Conservation (phyloP, 2,113 vertebrate species). For the Tachysurus fulvidraco region DNA sequence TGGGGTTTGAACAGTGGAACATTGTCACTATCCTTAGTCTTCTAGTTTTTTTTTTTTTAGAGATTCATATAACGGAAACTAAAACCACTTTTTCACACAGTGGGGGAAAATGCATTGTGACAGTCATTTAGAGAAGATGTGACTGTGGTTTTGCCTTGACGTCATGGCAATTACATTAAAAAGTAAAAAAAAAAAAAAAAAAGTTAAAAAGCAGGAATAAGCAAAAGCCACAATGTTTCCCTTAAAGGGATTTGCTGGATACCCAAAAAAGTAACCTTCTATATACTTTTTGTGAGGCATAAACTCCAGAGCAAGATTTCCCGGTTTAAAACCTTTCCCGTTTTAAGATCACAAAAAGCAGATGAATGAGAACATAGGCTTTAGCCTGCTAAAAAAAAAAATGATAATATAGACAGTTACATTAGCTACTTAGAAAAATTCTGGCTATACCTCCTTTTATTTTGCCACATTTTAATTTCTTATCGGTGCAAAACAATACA, state of each 20-base stretch:
- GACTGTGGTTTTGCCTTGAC: slow-evolving; percentile 67
- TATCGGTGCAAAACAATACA: not conserved
- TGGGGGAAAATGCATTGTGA: slow-evolving; percentile 63
- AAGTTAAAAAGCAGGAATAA: slow-evolving; percentile 47
- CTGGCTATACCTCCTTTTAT: not conserved
- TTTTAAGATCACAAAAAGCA: not conserved
- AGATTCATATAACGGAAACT: not conserved
- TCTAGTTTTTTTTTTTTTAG: not conserved
- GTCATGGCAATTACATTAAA: slow-evolving; percentile 67
- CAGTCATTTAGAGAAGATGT: slow-evolving; percentile 66
- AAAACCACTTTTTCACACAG: slow-evolving; percentile 65
- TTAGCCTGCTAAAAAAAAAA: not conserved
- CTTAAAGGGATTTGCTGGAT: slow-evolving; percentile 61
- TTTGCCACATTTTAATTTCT: not conserved
- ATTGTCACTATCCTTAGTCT: not conserved
- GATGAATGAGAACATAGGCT: not conserved
- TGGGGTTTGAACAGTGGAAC: not conserved
- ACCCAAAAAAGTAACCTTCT: not conserved
- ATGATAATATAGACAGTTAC: not conserved
- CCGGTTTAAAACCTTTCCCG: not conserved
- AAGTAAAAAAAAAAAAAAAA: slow-evolving; percentile 24
- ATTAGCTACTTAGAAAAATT: not conserved
- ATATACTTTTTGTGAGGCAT: not conserved
- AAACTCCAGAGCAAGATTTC: not conserved
- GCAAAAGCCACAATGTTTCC: slow-evolving; percentile 58